Percentiles rank a stretch among this genome's conserved stretches.
phyloP scores from a whole-genome alignment of 2,797 vertebrate species.

The Nyctibius grandis region DNA sequence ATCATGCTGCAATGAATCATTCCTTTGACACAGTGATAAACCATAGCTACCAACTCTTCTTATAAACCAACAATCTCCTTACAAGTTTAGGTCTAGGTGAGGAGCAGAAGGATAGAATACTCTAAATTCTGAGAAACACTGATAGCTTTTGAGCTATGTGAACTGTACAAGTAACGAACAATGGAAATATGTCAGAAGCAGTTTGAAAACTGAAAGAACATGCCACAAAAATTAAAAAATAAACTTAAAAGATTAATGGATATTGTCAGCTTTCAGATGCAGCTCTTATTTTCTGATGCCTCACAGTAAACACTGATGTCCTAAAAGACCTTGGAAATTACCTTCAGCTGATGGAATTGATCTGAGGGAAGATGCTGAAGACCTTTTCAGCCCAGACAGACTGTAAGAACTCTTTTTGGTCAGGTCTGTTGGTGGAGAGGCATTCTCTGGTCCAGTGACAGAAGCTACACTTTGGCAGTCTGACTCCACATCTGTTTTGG shows the following conservation, averaged over 20 bases:
- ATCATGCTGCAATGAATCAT: neutral
- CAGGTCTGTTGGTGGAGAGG: conserved; percentile 72
- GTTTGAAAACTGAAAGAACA: neutral
- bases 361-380: conserved; percentile 87
- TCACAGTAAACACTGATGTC: neutral
- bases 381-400: conserved; percentile 74
- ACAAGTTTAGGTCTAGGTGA: neutral
- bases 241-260: neutral
- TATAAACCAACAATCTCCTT: neutral
- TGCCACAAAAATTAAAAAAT: neutral
- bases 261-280: neutral
- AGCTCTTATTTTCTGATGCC: neutral
- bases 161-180: neutral
- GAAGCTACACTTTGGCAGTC: conserved; percentile 85
- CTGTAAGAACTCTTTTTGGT: conserved; percentile 81
- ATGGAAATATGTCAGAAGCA: neutral
- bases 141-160: neutral
- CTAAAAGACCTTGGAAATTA: conserved; percentile 19
- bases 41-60: neutral
- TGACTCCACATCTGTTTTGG: conserved; percentile 87
- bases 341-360: conserved; percentile 88
- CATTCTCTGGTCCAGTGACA: conserved; percentile 71
- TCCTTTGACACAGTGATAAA: neutral
- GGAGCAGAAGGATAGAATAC: neutral
- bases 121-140: neutral